These are phyloP conservation scores for Drosophila nasuta DNA, from an alignment of 1,140 invertebrate species.

Conservation along the genomic window DNA sequence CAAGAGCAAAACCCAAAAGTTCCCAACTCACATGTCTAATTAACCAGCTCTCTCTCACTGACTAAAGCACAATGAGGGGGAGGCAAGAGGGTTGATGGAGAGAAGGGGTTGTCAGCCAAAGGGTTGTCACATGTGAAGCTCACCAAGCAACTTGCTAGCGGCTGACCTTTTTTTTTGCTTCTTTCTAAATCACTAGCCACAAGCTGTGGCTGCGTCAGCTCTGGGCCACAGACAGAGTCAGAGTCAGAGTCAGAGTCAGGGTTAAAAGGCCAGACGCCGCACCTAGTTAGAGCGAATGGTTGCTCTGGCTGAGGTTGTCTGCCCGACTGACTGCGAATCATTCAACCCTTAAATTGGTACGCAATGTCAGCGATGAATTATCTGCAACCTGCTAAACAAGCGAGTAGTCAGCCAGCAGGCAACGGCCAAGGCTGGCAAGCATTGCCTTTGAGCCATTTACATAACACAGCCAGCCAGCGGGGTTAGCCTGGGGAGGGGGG, in stretches of 20 bases:
- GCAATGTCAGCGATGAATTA: slow-evolving; percentile 84
- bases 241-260: slow-evolving; percentile 46
- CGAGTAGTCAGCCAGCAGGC: slow-evolving; percentile 33
- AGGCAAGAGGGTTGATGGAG: neutral
- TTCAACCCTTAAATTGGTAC: slow-evolving; percentile 83
- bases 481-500: neutral
- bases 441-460: slow-evolving; percentile 72
- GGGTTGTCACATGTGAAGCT: slow-evolving; percentile 64
- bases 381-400: slow-evolving; percentile 82
- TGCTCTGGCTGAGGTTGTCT: slow-evolving; percentile 13
- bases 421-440: slow-evolving; percentile 3
- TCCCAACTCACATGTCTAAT: slow-evolving; percentile 77
- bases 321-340: slow-evolving; percentile 59
- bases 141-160: slow-evolving; percentile 59
- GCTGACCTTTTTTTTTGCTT: slow-evolving; percentile 71
- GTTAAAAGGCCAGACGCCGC: slow-evolving; percentile 66
- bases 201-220: slow-evolving; percentile 47
- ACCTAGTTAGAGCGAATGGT: slow-evolving; percentile 59
- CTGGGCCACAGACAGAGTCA: slow-evolving; percentile 47
- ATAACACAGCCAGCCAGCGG: slow-evolving; percentile 42
- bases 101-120: neutral
- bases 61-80: neutral
- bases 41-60: slow-evolving; percentile 48
- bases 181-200: slow-evolving; percentile 76
- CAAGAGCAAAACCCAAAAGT: slow-evolving; percentile 34